Percentiles rank a stretch among this genome's conserved stretches.
Evolutionary conservation across 2,888 invertebrate species (phyloP).

Genomic region (Agapetus fuscipes): DNA sequence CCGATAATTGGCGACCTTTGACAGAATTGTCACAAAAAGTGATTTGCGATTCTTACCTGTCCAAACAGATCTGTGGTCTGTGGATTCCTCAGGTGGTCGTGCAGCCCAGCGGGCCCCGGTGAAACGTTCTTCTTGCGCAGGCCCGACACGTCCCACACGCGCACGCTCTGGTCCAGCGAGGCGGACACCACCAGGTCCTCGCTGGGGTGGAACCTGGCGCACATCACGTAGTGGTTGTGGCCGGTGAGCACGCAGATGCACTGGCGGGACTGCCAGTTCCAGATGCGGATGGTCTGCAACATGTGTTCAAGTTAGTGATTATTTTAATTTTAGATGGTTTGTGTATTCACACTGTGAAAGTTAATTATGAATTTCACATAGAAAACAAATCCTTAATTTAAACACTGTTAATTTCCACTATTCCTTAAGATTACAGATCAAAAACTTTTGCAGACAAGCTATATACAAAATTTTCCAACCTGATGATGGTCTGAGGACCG

Average conservation of each 20-base stretch:
- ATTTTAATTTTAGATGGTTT: no score
- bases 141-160: constrained; percentile 98
- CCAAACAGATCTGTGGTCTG: constrained; percentile 92
- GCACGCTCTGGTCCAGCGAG: constrained; percentile 93
- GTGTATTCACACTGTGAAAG: no score
- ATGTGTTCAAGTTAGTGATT: background rate
- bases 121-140: constrained; percentile 95
- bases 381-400: no score
- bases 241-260: constrained; percentile 93
- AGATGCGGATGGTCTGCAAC: constrained; percentile 83
- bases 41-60: constrained; percentile 39
- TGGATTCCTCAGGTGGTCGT: constrained; percentile 79
- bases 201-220: constrained; percentile 93
- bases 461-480: no score
- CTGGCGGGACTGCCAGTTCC: constrained; percentile 99
- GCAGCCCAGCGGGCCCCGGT: constrained; percentile 84
- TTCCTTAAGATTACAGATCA: no score
- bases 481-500: no score
- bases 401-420: no score
- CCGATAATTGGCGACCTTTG: no score
- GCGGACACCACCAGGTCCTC: constrained; percentile 97
- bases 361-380: no score
- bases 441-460: no score
- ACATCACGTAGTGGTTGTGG: constrained; percentile 99
- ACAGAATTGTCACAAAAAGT: no score